Evolutionary conservation across 2,888 invertebrate species (phyloP).

Genomic region (Crocallis elinguaria): DNA sequence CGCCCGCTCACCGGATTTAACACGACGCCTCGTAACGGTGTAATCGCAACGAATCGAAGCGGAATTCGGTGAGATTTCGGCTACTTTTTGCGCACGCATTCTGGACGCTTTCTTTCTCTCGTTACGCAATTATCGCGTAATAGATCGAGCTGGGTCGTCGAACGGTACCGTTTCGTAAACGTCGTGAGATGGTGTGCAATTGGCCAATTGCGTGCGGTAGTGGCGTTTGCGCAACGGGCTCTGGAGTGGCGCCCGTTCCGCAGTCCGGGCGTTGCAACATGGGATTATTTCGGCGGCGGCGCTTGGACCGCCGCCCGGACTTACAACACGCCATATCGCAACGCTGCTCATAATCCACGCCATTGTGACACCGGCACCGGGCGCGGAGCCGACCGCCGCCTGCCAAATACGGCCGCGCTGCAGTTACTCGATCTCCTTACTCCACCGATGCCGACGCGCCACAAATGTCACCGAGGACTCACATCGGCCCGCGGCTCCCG

Average conservation of each 20-base stretch:
- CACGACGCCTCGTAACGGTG: constrained; percentile 78
- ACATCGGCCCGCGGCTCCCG: constrained; percentile 30
- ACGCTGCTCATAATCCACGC: constrained; percentile 79
- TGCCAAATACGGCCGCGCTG: constrained; percentile 72
- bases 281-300: constrained; percentile 82
- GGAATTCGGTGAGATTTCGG: constrained; percentile 74
- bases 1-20: constrained; percentile 83
- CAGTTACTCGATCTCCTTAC: constrained; percentile 71
- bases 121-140: constrained; percentile 79
- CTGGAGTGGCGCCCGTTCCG: constrained; percentile 80
- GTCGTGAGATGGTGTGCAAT: constrained; percentile 63
- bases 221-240: constrained; percentile 73
- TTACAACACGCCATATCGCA: constrained; percentile 84
- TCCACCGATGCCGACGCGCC: constrained; percentile 50
- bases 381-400: constrained; percentile 63
- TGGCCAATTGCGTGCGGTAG: constrained; percentile 69
- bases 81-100: constrained; percentile 80
- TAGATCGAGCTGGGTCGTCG: constrained; percentile 69
- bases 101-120: constrained; percentile 83
- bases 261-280: constrained; percentile 81
- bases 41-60: constrained; percentile 80
- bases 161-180: constrained; percentile 70
- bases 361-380: constrained; percentile 74
- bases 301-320: constrained; percentile 81
- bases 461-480: constrained; percentile 50